Conservation (phyloP, 2,113 vertebrate species). For the human (Homo sapiens) region DNA sequence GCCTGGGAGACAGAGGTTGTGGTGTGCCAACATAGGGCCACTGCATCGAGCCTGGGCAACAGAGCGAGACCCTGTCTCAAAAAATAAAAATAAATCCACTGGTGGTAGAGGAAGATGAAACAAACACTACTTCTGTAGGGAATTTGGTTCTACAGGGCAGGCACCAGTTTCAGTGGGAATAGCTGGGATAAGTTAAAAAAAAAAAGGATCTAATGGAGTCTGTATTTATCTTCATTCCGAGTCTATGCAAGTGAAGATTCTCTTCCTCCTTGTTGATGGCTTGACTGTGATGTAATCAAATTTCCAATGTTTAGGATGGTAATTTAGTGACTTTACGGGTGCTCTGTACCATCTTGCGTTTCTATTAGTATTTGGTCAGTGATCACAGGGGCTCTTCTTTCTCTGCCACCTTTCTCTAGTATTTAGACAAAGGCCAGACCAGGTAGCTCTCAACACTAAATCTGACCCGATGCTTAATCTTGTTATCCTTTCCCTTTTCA, state of each 20-base stretch:
- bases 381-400: neutral
- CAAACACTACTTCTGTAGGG: neutral
- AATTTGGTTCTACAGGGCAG: neutral
- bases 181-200: neutral
- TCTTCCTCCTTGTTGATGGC: neutral
- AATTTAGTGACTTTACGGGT: neutral
- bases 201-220: neutral
- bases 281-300: neutral
- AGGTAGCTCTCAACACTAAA: neutral
- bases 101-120: neutral
- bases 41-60: neutral
- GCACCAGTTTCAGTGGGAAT: neutral
- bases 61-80: neutral
- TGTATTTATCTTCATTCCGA: neutral
- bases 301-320: neutral
- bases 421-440: neutral
- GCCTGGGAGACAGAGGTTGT: neutral
- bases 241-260: neutral
- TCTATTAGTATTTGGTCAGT: neutral
- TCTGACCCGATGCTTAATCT: neutral
- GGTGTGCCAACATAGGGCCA: neutral
- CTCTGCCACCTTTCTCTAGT: neutral
- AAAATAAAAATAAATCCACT: neutral
- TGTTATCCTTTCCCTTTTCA: neutral
- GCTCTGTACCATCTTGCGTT: neutral